Evolutionary conservation across 2,113 vertebrate genomes (phyloP).

Genomic region (Podarcis muralis): DNA sequence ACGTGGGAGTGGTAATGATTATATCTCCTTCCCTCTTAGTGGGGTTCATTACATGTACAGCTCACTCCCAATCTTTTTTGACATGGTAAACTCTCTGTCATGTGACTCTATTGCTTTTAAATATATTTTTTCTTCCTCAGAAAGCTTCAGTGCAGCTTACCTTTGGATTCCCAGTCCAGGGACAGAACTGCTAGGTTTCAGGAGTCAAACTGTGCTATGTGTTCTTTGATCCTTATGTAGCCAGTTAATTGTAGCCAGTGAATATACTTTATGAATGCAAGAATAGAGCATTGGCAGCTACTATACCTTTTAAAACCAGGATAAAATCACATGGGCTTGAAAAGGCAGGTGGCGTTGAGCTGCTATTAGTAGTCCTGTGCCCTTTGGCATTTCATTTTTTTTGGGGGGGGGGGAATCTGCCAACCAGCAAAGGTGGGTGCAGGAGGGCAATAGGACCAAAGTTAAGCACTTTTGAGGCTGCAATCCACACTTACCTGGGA

Average conservation of each 20-base stretch:
- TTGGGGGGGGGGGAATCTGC: neutral
- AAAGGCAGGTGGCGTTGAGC: neutral
- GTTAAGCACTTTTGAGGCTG: neutral
- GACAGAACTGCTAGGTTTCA: too few species aligned
- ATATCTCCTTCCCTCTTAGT: neutral
- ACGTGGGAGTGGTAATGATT: neutral
- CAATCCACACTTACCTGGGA: too few species aligned
- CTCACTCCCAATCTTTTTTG: neutral
- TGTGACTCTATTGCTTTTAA: neutral
- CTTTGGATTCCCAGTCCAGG: too few species aligned
- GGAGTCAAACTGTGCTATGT: too few species aligned
- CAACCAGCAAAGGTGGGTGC: conserved; percentile 21
- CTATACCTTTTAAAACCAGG: neutral
- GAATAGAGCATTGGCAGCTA: too few species aligned
- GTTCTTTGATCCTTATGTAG: too few species aligned
- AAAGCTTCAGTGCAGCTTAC: too few species aligned
- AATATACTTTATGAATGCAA: too few species aligned
- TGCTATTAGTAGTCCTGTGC: neutral
- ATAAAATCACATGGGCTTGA: neutral
- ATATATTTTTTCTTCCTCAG: too few species aligned
- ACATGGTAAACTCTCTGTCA: neutral
- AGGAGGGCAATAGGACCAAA: conserved; percentile 33
- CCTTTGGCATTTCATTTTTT: neutral
- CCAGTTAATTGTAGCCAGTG: too few species aligned
- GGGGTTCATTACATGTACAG: neutral